Conservation (phyloP, 2,113 vertebrate genomes). For the Chunga burmeisteri region DNA sequence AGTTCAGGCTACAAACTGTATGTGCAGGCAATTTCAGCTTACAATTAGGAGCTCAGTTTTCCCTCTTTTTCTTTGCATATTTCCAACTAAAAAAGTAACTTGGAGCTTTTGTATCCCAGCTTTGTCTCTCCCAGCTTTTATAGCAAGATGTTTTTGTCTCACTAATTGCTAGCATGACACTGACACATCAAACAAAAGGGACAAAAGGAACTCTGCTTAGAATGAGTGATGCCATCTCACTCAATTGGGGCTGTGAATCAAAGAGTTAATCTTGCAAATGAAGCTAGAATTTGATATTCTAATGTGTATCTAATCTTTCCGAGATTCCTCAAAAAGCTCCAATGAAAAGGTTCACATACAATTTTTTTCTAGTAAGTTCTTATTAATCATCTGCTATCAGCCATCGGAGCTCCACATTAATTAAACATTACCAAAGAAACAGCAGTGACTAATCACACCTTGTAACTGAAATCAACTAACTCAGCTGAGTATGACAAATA, state of each 20-base stretch:
- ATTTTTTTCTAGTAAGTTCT: background rate
- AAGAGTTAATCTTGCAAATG: background rate
- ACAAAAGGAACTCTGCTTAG: background rate
- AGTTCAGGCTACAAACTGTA: background rate
- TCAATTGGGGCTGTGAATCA: background rate
- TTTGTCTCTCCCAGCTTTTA: background rate
- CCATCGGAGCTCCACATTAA: background rate
- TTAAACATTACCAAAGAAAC: background rate
- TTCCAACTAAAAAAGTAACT: background rate
- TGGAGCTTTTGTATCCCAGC: background rate
- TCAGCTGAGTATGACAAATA: background rate
- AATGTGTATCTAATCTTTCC: background rate
- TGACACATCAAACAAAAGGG: background rate
- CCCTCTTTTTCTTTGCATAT: background rate
- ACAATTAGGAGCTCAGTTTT: background rate
- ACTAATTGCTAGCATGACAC: background rate
- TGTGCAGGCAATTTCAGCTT: conserved; percentile 9
- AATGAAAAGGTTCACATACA: background rate
- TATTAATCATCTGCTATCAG: background rate
- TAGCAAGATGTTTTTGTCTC: background rate
- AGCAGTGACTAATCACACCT: background rate
- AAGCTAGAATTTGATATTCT: background rate
- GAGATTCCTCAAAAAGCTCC: background rate
- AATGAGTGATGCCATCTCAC: background rate
- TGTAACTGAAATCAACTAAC: background rate